Conservation (phyloP, 2,113 vertebrate species). For the Phaetusa simplex region DNA sequence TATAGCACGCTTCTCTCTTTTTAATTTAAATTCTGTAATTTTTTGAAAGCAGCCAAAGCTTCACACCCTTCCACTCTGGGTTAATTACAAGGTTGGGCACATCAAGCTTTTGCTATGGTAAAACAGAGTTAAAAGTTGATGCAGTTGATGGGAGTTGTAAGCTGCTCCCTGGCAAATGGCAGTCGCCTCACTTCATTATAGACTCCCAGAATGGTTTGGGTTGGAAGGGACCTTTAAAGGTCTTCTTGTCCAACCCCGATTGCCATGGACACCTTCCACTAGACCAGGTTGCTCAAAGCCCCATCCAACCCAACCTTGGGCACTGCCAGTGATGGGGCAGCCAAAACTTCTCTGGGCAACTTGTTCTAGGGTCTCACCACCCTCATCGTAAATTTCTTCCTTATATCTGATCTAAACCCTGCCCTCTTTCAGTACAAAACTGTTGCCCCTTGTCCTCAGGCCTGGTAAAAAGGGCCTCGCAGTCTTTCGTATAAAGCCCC, state of each 20-base stretch:
- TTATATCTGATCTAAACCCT: background rate
- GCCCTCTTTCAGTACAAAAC: background rate
- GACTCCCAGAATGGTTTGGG: background rate
- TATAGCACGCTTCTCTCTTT: background rate
- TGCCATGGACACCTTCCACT: background rate
- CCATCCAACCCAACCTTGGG: background rate
- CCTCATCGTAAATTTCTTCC: background rate
- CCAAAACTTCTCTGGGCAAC: background rate
- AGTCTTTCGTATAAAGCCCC: background rate
- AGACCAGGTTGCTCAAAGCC: background rate
- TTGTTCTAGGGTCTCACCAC: background rate
- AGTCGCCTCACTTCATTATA: accelerated
- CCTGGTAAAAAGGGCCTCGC: background rate
- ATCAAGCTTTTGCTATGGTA: background rate
- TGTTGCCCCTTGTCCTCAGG: background rate
- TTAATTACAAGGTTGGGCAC: background rate
- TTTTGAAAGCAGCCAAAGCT: background rate
- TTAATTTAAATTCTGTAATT: background rate
- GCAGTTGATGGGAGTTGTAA: background rate
- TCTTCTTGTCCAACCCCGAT: background rate
- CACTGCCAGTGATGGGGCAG: background rate
- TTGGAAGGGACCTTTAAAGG: background rate
- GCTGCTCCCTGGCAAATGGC: background rate
- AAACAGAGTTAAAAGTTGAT: background rate
- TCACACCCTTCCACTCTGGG: background rate